Evolutionary conservation across 2,113 vertebrate species (phyloP).

Genomic region (Microtus pennsylvanicus): DNA sequence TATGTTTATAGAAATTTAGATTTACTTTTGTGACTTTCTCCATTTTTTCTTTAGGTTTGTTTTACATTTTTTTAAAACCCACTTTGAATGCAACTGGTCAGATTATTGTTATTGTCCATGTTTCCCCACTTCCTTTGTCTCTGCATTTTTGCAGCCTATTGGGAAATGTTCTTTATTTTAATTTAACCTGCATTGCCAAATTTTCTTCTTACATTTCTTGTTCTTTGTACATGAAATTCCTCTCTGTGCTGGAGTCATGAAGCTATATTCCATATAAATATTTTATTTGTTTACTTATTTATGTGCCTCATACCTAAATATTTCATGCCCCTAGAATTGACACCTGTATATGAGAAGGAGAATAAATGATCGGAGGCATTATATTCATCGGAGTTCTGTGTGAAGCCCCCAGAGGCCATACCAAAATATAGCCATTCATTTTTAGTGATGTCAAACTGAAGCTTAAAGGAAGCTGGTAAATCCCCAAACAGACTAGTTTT

Average conservation of each 20-base stretch:
- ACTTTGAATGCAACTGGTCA: constrained; percentile 7
- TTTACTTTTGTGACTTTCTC: constrained; percentile 12
- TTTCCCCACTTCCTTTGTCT: not conserved
- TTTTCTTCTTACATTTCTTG: constrained; percentile 12
- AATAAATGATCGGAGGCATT: not conserved
- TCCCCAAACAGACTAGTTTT: too few relatives aligned
- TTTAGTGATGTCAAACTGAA: not conserved
- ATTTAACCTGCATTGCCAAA: not conserved
- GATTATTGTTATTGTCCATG: not conserved
- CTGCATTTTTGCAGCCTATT: not conserved
- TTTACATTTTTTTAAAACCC: not conserved
- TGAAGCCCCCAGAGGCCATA: not conserved
- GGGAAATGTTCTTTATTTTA: constrained; percentile 21
- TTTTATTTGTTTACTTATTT: not conserved
- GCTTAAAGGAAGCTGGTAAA: not conserved
- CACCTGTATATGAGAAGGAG: not conserved
- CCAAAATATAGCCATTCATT: not conserved
- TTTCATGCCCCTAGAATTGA: not conserved
- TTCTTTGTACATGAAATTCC: not conserved
- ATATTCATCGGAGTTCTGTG: not conserved
- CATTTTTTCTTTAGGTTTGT: constrained; percentile 5
- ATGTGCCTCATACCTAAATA: not conserved
- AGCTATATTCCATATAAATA: not conserved
- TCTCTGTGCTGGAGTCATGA: not conserved
- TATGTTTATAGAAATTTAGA: constrained; percentile 1